Evolutionary conservation across 2,113 vertebrate genomes (phyloP), one percentile per base, ranked within the genome.

Genomic region (Vulpes ferrilata): DNA sequence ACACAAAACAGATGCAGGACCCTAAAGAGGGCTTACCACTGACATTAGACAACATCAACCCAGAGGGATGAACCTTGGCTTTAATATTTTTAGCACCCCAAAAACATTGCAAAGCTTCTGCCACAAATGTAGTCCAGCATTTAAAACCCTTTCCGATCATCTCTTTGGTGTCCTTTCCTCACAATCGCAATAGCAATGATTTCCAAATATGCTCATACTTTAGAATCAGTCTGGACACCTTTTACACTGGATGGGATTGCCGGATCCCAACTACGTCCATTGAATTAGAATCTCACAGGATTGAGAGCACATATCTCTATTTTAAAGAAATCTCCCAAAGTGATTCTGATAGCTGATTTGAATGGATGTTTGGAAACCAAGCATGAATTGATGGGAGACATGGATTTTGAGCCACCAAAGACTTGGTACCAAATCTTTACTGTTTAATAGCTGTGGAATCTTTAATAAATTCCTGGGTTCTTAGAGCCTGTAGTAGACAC

Each of bases 341-440:
- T 60, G 22, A 64, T 80, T 93, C 76, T 93, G 81, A 76, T 0
- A 51, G 13, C 32, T 76, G 12, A 11, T 35, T 53, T 71, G 43
- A 88, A 81, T 76, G 25, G 25, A 69, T 88, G 74, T 51, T 76
- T 69, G 27, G 15, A 95, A 88, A 84, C 12, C 1, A n/a, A 51
- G 73, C 65, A 35, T 96, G 11, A 79, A 57, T 74, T 79, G 22
- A 22, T 57, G 25, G 65, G 17, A 16, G 3, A 43, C 4, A 19
- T 43, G 3, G 78, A 85, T 82, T 96, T 89, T 69, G 38, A 64
- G 12, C 67, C n/a, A 95, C n/a, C 82, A 71, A 93, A 89, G n/a
- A 74, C 19, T 43, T 93, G 35, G 17, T 71, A 76, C 57, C 53
- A 96, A 51, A 78, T 59, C 35, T 81, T 82, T 95, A 25, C 43